Percentiles rank a stretch among this genome's conserved stretches.
Evolutionary conservation across 2,113 vertebrate species (phyloP).

Genomic region (Thalassoma bifasciatum): DNA sequence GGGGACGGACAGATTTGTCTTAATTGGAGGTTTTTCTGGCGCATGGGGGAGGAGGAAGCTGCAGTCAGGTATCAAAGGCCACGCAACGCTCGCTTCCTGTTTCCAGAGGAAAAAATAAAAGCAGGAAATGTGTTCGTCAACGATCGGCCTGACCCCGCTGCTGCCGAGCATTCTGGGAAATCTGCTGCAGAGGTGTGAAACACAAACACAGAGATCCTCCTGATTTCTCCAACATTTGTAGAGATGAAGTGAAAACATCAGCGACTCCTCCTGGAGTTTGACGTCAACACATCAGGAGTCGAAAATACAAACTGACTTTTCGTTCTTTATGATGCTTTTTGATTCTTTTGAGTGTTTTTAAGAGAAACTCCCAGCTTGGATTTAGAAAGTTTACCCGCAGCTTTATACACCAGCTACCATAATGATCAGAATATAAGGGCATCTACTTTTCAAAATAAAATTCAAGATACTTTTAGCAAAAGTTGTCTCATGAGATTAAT

Average conservation of each 20-base stretch:
- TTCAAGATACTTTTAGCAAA: too few species aligned
- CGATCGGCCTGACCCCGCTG: slow-evolving; percentile 31
- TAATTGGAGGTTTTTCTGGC: slow-evolving; percentile 61
- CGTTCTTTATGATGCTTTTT: too few species aligned
- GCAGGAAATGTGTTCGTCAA: slow-evolving; percentile 53
- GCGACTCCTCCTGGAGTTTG: too few species aligned
- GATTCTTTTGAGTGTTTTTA: too few species aligned
- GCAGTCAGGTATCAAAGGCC: slow-evolving; percentile 66
- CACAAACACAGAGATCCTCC: neutral
- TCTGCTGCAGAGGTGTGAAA: slow-evolving; percentile 9
- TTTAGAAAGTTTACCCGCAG: too few species aligned
- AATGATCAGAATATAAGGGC: too few species aligned
- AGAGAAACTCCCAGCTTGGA: too few species aligned
- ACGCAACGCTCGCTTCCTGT: slow-evolving; percentile 64
- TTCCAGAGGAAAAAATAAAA: slow-evolving; percentile 51
- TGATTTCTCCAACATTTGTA: neutral
- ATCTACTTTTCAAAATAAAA: too few species aligned
- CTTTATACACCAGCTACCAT: too few species aligned
- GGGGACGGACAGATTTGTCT: slow-evolving; percentile 51
- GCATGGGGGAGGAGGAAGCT: slow-evolving; percentile 41
- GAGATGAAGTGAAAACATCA: neutral
- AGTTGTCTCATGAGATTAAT: too few species aligned
- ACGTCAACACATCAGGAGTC: too few species aligned
- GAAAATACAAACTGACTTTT: too few species aligned
- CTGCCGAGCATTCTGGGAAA: slow-evolving; percentile 54